A percentile compares a stretch with the other conserved stretches of the same genome.
phyloP scores from a whole-genome alignment of 2,113 vertebrate species.

The Psittacus erithacus region DNA sequence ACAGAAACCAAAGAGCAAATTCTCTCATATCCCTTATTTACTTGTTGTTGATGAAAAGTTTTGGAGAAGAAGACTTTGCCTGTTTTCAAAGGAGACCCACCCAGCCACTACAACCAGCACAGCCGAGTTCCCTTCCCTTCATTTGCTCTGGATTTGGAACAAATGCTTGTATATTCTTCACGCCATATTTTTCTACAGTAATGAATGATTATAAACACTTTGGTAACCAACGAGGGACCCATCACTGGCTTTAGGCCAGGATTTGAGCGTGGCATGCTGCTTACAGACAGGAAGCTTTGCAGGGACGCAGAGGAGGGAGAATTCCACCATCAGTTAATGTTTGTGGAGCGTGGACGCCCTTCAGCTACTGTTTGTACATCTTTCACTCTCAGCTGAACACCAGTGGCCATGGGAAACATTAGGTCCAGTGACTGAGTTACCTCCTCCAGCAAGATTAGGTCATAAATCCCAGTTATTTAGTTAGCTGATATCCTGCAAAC shows the following conservation, averaged over 20 bases:
- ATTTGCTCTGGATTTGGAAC: background rate
- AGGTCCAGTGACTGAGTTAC: background rate
- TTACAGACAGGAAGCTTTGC: background rate
- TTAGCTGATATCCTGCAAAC: background rate
- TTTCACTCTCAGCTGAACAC: background rate
- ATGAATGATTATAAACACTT: background rate
- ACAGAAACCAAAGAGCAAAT: background rate
- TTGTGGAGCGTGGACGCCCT: background rate
- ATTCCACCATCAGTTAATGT: background rate
- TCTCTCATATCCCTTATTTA: background rate
- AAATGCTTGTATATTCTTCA: background rate
- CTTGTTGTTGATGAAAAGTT: background rate
- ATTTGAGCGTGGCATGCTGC: background rate
- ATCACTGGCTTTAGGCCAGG: background rate
- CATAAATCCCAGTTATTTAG: background rate
- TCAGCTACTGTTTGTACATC: accelerated
- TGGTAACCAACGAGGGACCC: background rate
- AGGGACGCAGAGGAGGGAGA: background rate
- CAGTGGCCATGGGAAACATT: background rate
- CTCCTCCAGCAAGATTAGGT: background rate
- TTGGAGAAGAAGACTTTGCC: background rate
- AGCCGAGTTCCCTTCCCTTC: background rate
- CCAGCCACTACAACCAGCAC: accelerated
- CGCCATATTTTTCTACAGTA: background rate
- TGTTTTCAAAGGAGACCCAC: background rate